Evolutionary conservation across 2,888 invertebrate species (phyloP).

Genomic region (Polietes domitor): DNA sequence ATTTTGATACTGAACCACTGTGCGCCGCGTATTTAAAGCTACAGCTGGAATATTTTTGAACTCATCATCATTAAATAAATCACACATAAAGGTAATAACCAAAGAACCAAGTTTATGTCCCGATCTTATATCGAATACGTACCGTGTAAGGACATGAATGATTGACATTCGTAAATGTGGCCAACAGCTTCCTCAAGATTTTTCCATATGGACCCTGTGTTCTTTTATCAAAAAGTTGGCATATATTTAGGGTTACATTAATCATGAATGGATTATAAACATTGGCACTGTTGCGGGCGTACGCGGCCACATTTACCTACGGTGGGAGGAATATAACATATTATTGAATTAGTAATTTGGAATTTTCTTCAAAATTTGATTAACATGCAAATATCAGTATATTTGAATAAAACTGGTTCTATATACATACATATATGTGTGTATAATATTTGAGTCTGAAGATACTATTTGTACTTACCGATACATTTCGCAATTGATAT

Average conservation of each 20-base stretch:
- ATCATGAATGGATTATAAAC: not conserved
- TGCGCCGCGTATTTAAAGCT: too few relatives aligned
- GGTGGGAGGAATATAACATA: not conserved
- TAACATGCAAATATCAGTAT: too few relatives aligned
- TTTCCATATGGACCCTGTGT: not conserved
- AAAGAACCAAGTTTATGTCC: too few relatives aligned
- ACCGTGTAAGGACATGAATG: not conserved
- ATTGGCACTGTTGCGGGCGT: not conserved
- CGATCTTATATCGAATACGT: not conserved
- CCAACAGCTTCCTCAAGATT: not conserved
- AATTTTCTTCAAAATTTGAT: too few relatives aligned
- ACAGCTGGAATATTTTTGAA: too few relatives aligned
- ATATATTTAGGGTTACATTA: not conserved
- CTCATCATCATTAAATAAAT: too few relatives aligned
- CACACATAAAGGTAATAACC: too few relatives aligned
- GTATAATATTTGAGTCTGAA: too few relatives aligned
- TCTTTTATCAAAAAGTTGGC: not conserved
- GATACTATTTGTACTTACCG: constrained; percentile 1
- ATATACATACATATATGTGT: too few relatives aligned
- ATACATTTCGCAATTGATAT: not conserved
- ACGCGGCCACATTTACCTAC: not conserved
- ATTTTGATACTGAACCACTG: too few relatives aligned
- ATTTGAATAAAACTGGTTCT: too few relatives aligned
- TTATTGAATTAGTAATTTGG: too few relatives aligned
- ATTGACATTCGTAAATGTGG: not conserved